Evolutionary conservation across 2,888 invertebrate species (phyloP).

Genomic region (Mimumesa dahlbomi): DNA sequence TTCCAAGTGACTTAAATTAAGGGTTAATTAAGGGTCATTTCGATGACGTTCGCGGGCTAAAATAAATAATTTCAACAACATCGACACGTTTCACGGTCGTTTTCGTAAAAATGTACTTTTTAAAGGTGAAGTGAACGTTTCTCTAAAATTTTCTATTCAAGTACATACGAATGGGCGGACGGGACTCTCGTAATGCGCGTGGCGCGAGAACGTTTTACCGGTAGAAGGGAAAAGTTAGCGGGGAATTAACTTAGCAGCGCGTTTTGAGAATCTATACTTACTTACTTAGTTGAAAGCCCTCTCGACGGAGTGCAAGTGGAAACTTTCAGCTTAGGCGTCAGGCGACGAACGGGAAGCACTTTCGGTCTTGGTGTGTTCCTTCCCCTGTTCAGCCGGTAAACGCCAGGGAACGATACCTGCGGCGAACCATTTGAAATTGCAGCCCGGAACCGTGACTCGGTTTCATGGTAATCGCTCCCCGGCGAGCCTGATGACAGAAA

Average conservation of each 20-base stretch:
- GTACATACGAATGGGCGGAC: no score
- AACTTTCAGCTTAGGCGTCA: slow-evolving; percentile 9
- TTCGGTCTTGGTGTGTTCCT: neutral
- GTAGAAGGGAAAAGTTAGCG: neutral
- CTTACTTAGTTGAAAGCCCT: neutral
- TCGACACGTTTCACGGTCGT: no score
- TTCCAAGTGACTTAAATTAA: no score
- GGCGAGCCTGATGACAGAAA: no score
- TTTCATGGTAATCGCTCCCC: slow-evolving; percentile 28
- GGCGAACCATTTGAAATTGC: slow-evolving; percentile 2
- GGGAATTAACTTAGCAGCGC: neutral
- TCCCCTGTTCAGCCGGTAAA: neutral
- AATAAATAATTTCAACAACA: no score
- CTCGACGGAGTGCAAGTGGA: slow-evolving; percentile 3
- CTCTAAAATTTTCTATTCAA: no score
- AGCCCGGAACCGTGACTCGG: slow-evolving; percentile 19
- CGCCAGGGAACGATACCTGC: neutral
- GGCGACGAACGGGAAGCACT: slow-evolving; percentile 2
- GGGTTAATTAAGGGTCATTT: no score
- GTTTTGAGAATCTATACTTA: neutral
- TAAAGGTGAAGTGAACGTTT: no score
- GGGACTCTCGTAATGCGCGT: no score
- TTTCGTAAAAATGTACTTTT: no score
- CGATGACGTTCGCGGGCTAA: no score
- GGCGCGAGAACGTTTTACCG: no score